phyloP scores from a whole-genome alignment of 2,113 vertebrate species.

The Macroglossus sobrinus region DNA sequence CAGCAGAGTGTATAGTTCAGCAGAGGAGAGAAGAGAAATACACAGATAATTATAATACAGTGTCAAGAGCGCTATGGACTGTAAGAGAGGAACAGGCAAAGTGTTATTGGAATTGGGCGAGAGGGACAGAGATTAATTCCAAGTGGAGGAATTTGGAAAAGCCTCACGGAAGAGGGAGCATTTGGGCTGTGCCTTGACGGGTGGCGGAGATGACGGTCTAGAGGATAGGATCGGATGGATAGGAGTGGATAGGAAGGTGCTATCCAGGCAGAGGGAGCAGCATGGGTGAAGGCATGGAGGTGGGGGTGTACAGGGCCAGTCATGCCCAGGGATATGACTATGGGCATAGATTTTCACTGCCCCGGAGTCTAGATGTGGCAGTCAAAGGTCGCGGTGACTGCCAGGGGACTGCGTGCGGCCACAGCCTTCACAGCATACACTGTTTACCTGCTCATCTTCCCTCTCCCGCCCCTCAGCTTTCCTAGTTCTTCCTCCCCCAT shows the following conservation, averaged over 20 bases:
- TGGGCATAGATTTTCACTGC: neutral
- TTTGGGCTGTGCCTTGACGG: neutral
- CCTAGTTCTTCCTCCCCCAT: neutral
- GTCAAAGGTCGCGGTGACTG: neutral
- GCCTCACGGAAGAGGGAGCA: neutral
- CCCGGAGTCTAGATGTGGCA: neutral
- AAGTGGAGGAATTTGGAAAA: neutral
- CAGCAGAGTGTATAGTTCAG: constrained; percentile 17
- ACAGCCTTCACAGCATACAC: neutral
- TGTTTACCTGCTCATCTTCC: neutral
- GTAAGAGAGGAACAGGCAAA: neutral
- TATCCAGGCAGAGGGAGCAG: neutral
- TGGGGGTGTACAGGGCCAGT: neutral
- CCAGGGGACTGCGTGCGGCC: neutral
- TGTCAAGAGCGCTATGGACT: neutral
- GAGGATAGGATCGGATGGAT: neutral
- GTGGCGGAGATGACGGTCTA: neutral
- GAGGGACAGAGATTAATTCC: neutral
- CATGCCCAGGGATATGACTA: neutral
- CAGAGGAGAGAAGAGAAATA: constrained; percentile 27
- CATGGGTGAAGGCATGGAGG: neutral
- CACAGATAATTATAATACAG: constrained; percentile 20
- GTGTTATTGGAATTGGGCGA: neutral
- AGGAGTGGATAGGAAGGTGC: no score
- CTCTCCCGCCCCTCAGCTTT: neutral